Conservation (phyloP, 2,888 invertebrate genomes). For the Hirtodrosophila cameraria region DNA sequence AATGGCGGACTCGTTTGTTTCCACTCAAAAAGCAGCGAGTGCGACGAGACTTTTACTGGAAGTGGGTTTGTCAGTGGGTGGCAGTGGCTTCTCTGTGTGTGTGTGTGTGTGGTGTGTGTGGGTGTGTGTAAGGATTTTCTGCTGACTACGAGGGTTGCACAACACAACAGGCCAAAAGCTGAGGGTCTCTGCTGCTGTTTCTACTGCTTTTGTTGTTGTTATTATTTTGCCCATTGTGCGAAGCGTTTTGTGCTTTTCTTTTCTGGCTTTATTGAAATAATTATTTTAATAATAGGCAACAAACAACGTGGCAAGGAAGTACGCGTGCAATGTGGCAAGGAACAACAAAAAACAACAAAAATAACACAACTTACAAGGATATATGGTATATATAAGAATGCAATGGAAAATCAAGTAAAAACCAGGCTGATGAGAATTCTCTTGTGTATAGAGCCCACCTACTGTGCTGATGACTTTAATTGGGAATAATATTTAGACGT, state of each 20-base stretch:
- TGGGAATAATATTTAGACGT: constrained; percentile 84
- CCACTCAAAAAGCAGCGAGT: constrained; percentile 68
- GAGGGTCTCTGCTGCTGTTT: constrained; percentile 5
- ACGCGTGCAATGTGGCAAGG: constrained; percentile 34
- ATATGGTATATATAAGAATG: constrained; percentile 33
- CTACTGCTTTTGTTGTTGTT: constrained; percentile 29
- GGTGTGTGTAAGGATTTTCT: constrained; percentile 58
- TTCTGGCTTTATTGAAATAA: constrained; percentile 78
- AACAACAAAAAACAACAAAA: constrained; percentile 24
- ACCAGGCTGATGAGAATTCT: constrained; percentile 19
- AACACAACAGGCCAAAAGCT: constrained; percentile 4
- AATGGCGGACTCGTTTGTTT: constrained; percentile 75
- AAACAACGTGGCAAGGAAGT: constrained; percentile 64
- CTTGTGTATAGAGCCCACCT: constrained; percentile 71
- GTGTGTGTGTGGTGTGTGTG: constrained; percentile 15
- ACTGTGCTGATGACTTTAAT: constrained; percentile 83
- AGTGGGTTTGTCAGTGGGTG: constrained; percentile 50
- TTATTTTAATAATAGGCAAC: constrained; percentile 81
- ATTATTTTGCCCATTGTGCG: constrained; percentile 69
- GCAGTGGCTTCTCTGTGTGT: constrained; percentile 1
- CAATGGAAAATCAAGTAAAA: constrained; percentile 34
- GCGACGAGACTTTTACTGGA: constrained; percentile 52
- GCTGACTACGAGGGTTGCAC: constrained; percentile 74
- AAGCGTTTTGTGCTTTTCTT: constrained; percentile 76
- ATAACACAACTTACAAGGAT: constrained; percentile 24